A percentile compares a stretch with the other conserved stretches of the same genome.
Conservation (phyloP, 2,888 invertebrate genomes). For the Creontiades dilutus region DNA sequence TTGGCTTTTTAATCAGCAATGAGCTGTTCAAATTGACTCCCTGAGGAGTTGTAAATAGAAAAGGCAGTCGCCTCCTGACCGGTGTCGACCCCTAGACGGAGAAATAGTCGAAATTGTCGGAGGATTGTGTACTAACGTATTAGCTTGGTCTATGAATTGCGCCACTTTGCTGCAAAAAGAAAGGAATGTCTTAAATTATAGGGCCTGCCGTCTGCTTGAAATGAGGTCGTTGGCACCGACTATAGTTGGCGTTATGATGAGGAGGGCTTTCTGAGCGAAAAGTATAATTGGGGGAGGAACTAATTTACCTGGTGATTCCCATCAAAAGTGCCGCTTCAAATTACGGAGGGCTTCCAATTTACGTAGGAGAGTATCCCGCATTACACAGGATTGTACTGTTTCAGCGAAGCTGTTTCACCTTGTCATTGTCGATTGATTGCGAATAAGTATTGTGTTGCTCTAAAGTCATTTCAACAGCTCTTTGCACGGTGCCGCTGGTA, state of each 20-base stretch:
- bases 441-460: too few relatives aligned
- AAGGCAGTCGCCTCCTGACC: slow-evolving; percentile 16
- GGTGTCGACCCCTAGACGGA: slow-evolving; percentile 11
- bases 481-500: too few relatives aligned
- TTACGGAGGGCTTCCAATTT: neutral
- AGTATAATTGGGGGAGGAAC: neutral
- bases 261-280: neutral
- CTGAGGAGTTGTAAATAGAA: neutral
- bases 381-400: neutral
- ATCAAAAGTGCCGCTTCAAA: neutral
- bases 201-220: neutral
- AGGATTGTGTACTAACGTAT: slow-evolving; percentile 1
- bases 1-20: too few relatives aligned
- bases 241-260: neutral
- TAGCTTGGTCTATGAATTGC: slow-evolving; percentile 22
- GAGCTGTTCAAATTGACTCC: too few relatives aligned
- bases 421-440: too few relatives aligned
- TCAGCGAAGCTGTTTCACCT: neutral
- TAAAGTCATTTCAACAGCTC: too few relatives aligned
- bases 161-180: slow-evolving; percentile 5
- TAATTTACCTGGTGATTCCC: neutral
- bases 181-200: slow-evolving; percentile 19
- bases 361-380: neutral
- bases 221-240: slow-evolving; percentile 4
- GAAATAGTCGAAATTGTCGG: neutral